Base-by-base conservation (phyloP, 1,140 invertebrate species). In the Drosophila nannoptera region DNA sequence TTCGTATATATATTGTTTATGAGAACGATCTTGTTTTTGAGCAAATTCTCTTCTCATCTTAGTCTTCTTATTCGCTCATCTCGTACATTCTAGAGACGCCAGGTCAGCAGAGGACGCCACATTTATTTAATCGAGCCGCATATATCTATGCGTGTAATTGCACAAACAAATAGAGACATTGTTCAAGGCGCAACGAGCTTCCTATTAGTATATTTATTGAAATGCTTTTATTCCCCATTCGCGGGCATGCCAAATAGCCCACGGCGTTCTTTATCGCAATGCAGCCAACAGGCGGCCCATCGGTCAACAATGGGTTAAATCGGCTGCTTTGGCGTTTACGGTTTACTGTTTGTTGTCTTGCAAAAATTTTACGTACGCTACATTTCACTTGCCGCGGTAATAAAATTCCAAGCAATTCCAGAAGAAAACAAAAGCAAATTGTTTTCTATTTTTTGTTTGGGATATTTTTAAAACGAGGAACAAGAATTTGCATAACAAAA, bases 401-500 rank as follows among this genome's bases (percentile, higher is more conserved):
- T 61, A 78, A 83, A 76, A 83, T 76, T 78, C 72, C 72, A 73
- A 61, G 59, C 58, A 56, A 75, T 69, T 69, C 53, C 75, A 69
- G n/a, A 66, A 74, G 40, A 65, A 69, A 45, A 70, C 76, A 63
- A 73, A 69, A 81, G 77, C 60, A 61, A 64, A 77, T 77, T 80
- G 60, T 71, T 74, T 67, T 69, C 48, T 49, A 64, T 73, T 67
- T 71, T 64, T 73, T 46, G 22, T 46, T 65, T 64, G 70, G 22
- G 60, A 56, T 68, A 76, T 76, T 75, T 75, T 32, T 59, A 53
- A 75, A 75, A 64, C 62, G 60, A 68, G 38, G 45, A 59, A 83
- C 40, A 78, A 65, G 66, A 84, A 80, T 84, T 84, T 84, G 80
- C 80, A 84, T 86, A 86, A 84, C 80, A 84, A 84, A 84, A 59